phyloP scores from a whole-genome alignment of 2,888 invertebrate species.

The Macrophya annulata region DNA sequence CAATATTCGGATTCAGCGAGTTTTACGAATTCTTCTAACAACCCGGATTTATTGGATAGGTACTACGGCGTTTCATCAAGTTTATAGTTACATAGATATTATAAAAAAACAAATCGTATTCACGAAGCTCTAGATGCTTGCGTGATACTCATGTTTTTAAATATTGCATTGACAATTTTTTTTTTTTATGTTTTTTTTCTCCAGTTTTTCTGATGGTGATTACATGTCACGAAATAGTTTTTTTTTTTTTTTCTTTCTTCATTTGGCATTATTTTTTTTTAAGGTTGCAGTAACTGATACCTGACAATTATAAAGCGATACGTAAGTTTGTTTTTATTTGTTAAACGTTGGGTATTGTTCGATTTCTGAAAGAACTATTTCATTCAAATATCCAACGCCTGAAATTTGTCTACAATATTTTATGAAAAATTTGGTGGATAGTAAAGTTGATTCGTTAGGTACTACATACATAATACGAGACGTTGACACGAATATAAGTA shows the following conservation, averaged over 20 bases:
- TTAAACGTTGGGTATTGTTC: background rate
- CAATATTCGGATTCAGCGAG: background rate
- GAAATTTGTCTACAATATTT: background rate
- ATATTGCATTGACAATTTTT: background rate
- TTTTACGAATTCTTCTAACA: background rate
- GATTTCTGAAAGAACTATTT: background rate
- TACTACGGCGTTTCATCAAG: slow-evolving; percentile 31
- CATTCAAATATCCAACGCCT: background rate
- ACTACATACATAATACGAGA: no score
- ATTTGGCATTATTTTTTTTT: background rate
- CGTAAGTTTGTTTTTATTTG: background rate
- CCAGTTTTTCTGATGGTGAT: background rate
- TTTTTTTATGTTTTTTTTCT: background rate
- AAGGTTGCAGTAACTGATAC: background rate
- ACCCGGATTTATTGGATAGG: slow-evolving; percentile 3
- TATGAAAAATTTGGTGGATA: background rate
- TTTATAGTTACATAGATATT: slow-evolving; percentile 2
- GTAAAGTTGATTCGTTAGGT: background rate
- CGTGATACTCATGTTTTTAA: slow-evolving; percentile 2
- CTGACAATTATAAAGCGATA: background rate
- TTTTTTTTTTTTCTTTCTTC: background rate
- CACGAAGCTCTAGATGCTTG: background rate
- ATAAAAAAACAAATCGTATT: background rate
- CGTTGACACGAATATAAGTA: background rate
- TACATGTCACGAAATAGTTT: background rate